phyloP scores from a whole-genome alignment of 2,888 invertebrate species.

The Harmothoe impar region DNA sequence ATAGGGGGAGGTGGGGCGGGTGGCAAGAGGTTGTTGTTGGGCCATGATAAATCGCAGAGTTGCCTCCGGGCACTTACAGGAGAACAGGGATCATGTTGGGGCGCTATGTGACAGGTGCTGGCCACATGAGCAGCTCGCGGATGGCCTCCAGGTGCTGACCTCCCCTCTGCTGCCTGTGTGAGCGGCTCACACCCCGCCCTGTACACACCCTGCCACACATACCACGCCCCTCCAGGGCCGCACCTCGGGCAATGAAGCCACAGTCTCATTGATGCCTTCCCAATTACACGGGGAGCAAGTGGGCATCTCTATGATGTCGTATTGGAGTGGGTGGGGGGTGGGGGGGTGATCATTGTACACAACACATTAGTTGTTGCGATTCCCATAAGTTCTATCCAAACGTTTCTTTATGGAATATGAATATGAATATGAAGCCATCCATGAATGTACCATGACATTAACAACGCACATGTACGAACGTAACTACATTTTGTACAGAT shows the following conservation, averaged over 20 bases:
- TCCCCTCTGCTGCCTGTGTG: background rate
- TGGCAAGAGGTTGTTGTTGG: conserved; percentile 6
- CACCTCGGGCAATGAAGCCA: background rate
- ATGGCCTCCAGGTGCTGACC: conserved; percentile 37
- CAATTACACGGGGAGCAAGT: background rate
- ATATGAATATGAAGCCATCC: too few species aligned
- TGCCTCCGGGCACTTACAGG: conserved; percentile 49
- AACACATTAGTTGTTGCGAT: too few species aligned
- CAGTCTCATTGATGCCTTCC: background rate
- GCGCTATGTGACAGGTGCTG: conserved; percentile 13
- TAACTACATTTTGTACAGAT: too few species aligned
- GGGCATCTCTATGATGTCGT: too few species aligned
- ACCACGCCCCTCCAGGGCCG: background rate
- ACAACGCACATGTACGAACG: too few species aligned
- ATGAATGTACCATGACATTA: too few species aligned
- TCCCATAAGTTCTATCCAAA: too few species aligned
- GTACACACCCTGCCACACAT: background rate
- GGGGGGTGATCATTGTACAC: too few species aligned
- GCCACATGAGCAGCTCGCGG: conserved; percentile 11
- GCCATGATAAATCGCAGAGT: conserved; percentile 30
- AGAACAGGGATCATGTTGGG: conserved; percentile 37
- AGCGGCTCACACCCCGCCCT: background rate
- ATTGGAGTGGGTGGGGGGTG: too few species aligned
- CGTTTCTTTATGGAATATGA: too few species aligned
- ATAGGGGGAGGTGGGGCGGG: background rate